Evolutionary conservation across 2,113 vertebrate genomes (phyloP).

Genomic region (Anguilla rostrata): DNA sequence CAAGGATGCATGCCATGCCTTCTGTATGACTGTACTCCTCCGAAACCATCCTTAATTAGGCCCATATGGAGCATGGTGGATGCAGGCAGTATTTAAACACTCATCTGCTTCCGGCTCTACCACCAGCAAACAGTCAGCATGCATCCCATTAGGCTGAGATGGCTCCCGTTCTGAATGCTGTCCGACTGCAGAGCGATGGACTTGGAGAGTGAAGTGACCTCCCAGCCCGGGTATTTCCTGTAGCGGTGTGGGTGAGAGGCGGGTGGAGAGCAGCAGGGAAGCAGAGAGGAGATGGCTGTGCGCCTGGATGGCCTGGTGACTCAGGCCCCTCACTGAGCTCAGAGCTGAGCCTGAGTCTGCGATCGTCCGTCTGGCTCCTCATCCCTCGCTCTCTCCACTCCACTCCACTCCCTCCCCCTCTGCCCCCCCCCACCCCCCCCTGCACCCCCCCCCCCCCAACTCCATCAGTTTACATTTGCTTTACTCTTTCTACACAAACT

Average conservation of each 20-base stretch:
- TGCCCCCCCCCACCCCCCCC: not conserved
- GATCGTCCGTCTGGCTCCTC: constrained; percentile 18
- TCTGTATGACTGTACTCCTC: not conserved
- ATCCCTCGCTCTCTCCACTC: not conserved
- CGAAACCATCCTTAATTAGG: not conserved
- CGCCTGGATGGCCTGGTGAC: constrained; percentile 3
- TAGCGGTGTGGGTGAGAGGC: not conserved
- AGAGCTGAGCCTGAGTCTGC: constrained; percentile 2
- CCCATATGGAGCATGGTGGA: not conserved
- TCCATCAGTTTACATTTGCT: not conserved
- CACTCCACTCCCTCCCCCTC: not conserved
- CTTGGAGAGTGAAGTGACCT: not conserved
- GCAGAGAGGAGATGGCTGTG: not conserved
- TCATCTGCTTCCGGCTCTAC: not conserved
- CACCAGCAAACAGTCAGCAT: not conserved
- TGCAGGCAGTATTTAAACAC: not conserved
- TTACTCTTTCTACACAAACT: not conserved
- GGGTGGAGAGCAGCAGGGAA: not conserved
- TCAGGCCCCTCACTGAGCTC: constrained; percentile 19
- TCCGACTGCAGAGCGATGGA: not conserved
- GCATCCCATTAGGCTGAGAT: not conserved
- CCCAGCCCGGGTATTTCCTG: constrained; percentile 6
- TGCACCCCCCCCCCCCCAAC: not conserved
- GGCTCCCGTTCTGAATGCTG: not conserved
- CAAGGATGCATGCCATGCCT: not conserved